Percentiles rank a stretch among this genome's conserved stretches.
Evolutionary conservation across 2,113 vertebrate genomes (phyloP).

Genomic region (Lates calcarifer): DNA sequence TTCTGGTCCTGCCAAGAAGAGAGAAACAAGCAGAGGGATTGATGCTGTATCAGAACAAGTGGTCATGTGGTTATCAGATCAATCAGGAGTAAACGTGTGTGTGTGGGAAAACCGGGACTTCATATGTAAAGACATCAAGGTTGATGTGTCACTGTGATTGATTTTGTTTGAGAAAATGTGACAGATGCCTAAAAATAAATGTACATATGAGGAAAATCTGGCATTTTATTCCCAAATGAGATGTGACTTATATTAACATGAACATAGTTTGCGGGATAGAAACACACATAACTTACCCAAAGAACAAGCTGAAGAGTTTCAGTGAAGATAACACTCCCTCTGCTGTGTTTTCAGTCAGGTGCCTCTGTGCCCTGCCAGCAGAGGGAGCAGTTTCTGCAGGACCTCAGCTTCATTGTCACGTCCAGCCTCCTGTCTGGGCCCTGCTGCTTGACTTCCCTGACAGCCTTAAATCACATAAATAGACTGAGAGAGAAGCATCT

Average conservation of each 20-base stretch:
- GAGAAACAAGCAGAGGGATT: constrained; percentile 41
- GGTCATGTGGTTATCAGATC: constrained; percentile 28
- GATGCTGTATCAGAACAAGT: constrained; percentile 12
- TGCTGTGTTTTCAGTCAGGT: constrained; percentile 8
- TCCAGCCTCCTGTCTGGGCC: constrained; percentile 67
- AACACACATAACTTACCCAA: not conserved
- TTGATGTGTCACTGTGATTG: not conserved
- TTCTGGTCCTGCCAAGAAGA: constrained; percentile 20
- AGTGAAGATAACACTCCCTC: not conserved
- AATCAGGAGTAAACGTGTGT: constrained; percentile 16
- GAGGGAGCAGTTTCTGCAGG: constrained; percentile 74
- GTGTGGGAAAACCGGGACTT: constrained; percentile 10
- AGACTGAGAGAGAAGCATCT: constrained; percentile 69
- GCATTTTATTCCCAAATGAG: not conserved
- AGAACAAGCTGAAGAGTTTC: not conserved
- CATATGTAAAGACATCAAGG: constrained; percentile 7
- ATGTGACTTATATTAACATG: not conserved
- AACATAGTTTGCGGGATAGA: not conserved
- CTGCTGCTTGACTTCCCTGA: constrained; percentile 58
- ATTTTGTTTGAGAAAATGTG: not conserved
- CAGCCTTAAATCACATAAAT: constrained; percentile 75
- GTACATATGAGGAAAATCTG: not conserved
- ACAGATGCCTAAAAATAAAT: not conserved
- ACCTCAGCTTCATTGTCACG: constrained; percentile 73
- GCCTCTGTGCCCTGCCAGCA: constrained; percentile 77